phyloP scores from a whole-genome alignment of 30 jellyfish, hydroid and myxozoan genomes.

The Turritopsis dohrnii region DNA sequence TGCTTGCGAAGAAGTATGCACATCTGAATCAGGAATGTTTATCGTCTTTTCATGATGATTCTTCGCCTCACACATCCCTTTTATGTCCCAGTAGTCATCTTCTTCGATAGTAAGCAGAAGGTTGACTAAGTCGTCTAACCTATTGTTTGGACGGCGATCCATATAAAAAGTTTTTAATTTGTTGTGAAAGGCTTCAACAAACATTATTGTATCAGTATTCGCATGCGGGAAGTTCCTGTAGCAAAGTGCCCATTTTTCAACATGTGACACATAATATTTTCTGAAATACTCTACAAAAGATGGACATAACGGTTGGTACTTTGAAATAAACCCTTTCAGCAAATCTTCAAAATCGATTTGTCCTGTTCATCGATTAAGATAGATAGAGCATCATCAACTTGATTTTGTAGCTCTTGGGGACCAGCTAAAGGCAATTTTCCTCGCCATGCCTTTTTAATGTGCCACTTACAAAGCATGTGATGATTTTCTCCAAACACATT shows the following conservation, averaged over 20 bases:
- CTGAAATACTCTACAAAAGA: conserved; percentile 17
- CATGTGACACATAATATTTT: conserved; percentile 4
- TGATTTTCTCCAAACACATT: conserved; percentile 7
- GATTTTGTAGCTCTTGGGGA: background rate
- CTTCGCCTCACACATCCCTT: background rate
- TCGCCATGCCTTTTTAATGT: conserved; percentile 19
- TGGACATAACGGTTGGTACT: background rate
- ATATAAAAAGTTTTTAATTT: conserved; percentile 35
- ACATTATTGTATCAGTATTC: conserved; percentile 39
- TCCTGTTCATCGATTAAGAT: conserved; percentile 32
- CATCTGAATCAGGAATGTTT: conserved; percentile 10
- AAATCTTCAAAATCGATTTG: background rate
- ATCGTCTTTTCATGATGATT: background rate
- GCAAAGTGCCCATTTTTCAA: conserved; percentile 33
- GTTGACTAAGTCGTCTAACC: conserved; percentile 28
- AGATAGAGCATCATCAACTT: conserved; percentile 5
- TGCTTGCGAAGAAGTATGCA: too few relatives aligned
- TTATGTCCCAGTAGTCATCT: conserved; percentile 31
- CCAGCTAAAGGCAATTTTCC: conserved; percentile 16
- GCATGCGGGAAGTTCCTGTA: conserved; percentile 43
- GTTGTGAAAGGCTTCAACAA: conserved; percentile 36
- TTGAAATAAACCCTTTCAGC: background rate
- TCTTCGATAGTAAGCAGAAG: conserved; percentile 7
- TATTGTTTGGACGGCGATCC: conserved; percentile 5
- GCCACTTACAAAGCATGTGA: conserved; percentile 30